Evolutionary conservation across 2,797 vertebrate genomes (phyloP), one percentile per base, ranked within the genome.

Genomic region (Cheirogaleus major): DNA sequence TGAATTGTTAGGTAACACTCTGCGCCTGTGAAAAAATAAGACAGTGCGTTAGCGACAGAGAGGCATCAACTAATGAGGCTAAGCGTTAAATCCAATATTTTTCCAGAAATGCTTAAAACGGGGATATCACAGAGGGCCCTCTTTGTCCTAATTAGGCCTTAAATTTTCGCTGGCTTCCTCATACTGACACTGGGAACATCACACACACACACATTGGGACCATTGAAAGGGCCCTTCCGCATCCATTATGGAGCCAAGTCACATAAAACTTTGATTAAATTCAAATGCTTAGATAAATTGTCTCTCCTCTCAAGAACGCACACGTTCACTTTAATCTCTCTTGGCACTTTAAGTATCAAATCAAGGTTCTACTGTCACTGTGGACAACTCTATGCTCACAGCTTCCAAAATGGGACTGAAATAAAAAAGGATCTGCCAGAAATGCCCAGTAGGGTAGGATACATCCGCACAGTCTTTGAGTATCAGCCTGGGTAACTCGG

Each of bases 1-100:
- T 1, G 75, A 81, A 91, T 84, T 89, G 79, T 97, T 98, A 95
- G 35, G 48, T 98, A 96, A 97, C 94, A 79, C 12, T 90, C 63
- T 43, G 25, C 83, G 76, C 73, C 90, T 92, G 79, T n/a, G 57
- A 81, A 91, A 27, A 52, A 59, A 20, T 3, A 91, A 50, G 35
- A 32, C 35, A 61, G 25, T 43, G 43, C 22, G 22, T 2, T 67
- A 30, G n/a, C 25, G 32, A 41, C 38, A 63, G 48, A 25, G 11
- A 65, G 27, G 61, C 57, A 83, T 22, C 91, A 91, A 93, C 80
- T 82, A 95, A 86, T 10, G 63, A 85, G 76, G 20, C 57, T 84
- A 5, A 50, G 88, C 41, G 22, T 86, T 59, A 85, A 76, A 76
- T 78, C 35, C 32, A 83, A 43, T 27, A 81, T 86, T 97, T 97